Conservation (phyloP, 2,113 vertebrate genomes). For the Megaptera novaeangliae region DNA sequence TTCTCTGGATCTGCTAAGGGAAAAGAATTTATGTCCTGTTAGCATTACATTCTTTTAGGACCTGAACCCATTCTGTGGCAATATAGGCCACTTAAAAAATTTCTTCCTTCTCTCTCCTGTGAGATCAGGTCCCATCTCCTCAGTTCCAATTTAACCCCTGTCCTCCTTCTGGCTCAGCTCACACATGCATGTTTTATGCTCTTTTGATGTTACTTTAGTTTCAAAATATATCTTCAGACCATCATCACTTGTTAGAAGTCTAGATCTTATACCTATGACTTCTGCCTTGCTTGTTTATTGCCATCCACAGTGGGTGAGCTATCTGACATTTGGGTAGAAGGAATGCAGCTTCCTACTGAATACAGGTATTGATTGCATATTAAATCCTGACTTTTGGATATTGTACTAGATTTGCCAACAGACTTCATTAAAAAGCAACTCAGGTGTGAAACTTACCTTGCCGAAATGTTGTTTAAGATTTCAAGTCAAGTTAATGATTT, state of each 20-base stretch:
- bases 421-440: conserved; percentile 50
- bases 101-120: not conserved
- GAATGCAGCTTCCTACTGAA: not conserved
- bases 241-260: not conserved
- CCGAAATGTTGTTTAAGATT: conserved; percentile 33
- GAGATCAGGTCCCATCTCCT: not conserved
- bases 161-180: not conserved
- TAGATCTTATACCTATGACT: not conserved
- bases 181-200: too few relatives aligned
- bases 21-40: not conserved
- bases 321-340: not conserved
- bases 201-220: too few relatives aligned
- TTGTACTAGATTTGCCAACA: conserved; percentile 10
- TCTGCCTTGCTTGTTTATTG: not conserved
- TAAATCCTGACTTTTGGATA: not conserved
- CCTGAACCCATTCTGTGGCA: not conserved
- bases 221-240: not conserved
- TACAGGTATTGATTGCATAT: not conserved
- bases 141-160: not conserved
- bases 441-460: conserved; percentile 39
- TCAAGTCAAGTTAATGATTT: conserved; percentile 49
- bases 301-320: not conserved
- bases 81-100: not conserved
- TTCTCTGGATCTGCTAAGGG: not conserved
- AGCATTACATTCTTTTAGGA: not conserved